Evolutionary conservation across 2,888 invertebrate species (phyloP), one percentile per base, ranked within the genome.

Genomic region (Zele albiditarsus): DNA sequence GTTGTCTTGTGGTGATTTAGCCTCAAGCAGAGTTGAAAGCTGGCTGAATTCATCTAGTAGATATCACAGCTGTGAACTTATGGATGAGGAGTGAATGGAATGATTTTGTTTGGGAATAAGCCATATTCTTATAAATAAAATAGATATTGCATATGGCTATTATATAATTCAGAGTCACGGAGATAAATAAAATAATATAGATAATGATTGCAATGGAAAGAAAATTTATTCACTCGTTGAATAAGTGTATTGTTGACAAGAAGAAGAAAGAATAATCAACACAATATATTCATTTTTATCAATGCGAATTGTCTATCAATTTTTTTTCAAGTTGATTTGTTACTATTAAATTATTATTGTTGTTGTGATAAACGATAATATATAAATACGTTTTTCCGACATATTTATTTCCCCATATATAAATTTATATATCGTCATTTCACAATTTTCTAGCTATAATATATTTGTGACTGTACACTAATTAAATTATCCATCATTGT

Each of bases 31-130:
- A 6, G 93, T 94, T 0, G 94, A 94, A 84, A 94, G 93, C 83
- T 94, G 94, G 91, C 90, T 94, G 25, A 94, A 94, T 82, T 93
- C 94, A 0, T 94, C 94, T 74, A 94, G 94, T 49, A 94, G 94
- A 84, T 94, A 94, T 85, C 94, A 94, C 85, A 94, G 94, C 85
- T 94, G 94, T 82, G 94, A 94, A 88, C 92, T 94, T 16, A 94
- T 94, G 0, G 94, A 94, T 80, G 92, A 92, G 75, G 92, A 92
- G 79, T 91, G 91, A 74, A 60, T 68, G 53, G 20, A 20, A 53
- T 53, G 5, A 53, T n/a, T 10, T 16, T 53, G 49, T n/a, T 20
- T 53, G 49, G 8, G n/a, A 20, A 53, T 53, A n/a, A 20, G 20
- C 53, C 20, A 20, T 53, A n/a, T 23, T 53, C 16, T n/a, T 46